phyloP scores from a whole-genome alignment of 1,140 invertebrate genomes.

The Oedothorax gibbosus region DNA sequence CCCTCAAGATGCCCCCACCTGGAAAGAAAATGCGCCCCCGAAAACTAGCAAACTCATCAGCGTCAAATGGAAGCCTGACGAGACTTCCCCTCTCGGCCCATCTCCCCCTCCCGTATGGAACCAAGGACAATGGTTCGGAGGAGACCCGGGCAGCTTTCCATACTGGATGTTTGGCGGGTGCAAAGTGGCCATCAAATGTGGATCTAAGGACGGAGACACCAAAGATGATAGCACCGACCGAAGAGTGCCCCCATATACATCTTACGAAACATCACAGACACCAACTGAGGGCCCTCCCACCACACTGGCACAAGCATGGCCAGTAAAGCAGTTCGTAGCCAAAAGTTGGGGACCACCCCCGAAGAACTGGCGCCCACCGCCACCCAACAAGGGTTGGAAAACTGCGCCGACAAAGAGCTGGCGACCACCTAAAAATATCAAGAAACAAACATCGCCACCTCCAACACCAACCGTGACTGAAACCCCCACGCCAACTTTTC shows the following conservation, averaged over 20 bases:
- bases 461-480: constrained; percentile 7
- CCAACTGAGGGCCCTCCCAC: constrained; percentile 8
- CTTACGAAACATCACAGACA: background rate
- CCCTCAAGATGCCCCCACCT: background rate
- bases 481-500: constrained; percentile 14
- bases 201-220: constrained; percentile 6
- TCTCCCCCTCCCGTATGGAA: constrained; percentile 11
- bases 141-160: background rate
- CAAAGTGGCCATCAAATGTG: constrained; percentile 44
- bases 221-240: constrained; percentile 10
- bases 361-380: constrained; percentile 27
- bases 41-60: constrained; percentile 47
- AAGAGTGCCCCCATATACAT: background rate
- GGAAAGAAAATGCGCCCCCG: constrained; percentile 6
- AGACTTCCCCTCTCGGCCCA: background rate
- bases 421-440: constrained; percentile 23
- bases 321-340: background rate
- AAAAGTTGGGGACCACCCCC: constrained; percentile 51
- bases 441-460: constrained; percentile 6
- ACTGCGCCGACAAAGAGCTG: constrained; percentile 26
- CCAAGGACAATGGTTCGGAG: constrained; percentile 16
- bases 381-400: constrained; percentile 20
- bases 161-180: constrained; percentile 35
- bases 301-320: constrained; percentile 33
- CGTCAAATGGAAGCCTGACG: constrained; percentile 27